Base-by-base conservation (phyloP, 2,797 vertebrate species). In the Bryconaethiops microstoma region DNA sequence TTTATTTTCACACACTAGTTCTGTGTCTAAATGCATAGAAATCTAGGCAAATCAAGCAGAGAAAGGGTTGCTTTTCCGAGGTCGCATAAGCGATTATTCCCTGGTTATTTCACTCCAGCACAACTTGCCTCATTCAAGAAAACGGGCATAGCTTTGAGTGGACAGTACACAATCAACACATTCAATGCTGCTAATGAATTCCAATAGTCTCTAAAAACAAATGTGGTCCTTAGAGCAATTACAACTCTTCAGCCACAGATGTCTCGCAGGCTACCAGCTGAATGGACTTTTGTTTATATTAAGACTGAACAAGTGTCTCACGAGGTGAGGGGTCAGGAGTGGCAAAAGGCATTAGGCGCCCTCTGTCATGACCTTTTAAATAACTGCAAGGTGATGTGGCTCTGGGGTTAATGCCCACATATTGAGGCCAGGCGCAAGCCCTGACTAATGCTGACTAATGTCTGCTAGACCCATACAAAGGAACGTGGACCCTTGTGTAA, bases 291-390 rank as follows among this genome's bases (percentile, higher is more conserved):
- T 93, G 93, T 93, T 90, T 86, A 84, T 69, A 87, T 87, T 86
- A 86, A 90, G 90, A 86, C 81, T 50, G 86, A 92, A 86, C 92
- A 92, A 92, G 93, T 92, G 91, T 92, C 88, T 81, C 50, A 7
- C 10, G 62, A 74, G 92, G 91, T 93, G 86, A 88, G 83, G 83
- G 88, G 89, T 91, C 86, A 77, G 82, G 77, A 82, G 85, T 77
- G 87, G 88, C 87, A 90, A 90, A 91, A 90, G 87, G 88, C 88
- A 88, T 87, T 80, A 77, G 89, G 88, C 87, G 87, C 85, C 84
- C 86, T 77, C 67, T 87, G 88, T 89, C 87, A 65, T 90, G 90
- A 93, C 92, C 93, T 92, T 89, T 92, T 85, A 91, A 93, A 93
- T 91, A 91, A 91, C 91, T 90, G 92, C 87, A 90, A 91, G 87